Conservation (phyloP, 1,140 invertebrate genomes). For the Tetramorium simillimum region DNA sequence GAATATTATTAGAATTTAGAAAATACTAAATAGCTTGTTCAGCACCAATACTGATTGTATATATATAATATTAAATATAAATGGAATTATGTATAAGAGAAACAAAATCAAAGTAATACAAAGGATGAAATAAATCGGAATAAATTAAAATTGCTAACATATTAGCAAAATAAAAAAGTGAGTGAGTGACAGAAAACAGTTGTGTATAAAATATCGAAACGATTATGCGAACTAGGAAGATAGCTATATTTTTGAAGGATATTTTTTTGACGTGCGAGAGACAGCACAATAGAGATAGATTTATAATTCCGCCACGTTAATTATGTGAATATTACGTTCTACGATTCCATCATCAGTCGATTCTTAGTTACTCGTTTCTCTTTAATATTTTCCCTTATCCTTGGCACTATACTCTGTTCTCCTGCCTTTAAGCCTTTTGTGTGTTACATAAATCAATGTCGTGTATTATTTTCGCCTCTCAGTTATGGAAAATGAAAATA, state of each 20-base stretch:
- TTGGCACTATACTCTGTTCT: not conserved
- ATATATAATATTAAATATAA: not conserved
- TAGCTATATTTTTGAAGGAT: not conserved
- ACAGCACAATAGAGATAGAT: constrained; percentile 4
- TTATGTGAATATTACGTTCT: constrained; percentile 4
- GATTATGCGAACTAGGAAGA: not conserved
- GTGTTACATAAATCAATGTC: not conserved
- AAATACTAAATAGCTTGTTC: not conserved
- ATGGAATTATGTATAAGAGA: not conserved
- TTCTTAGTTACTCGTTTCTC: not conserved
- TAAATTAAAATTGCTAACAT: not conserved
- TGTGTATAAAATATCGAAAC: not conserved
- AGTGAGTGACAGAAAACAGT: not conserved
- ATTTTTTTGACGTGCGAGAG: not conserved
- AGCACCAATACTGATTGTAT: not conserved
- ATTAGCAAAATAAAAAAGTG: not conserved
- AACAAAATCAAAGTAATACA: not conserved
- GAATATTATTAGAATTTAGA: not conserved
- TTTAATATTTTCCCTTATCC: constrained; percentile 35
- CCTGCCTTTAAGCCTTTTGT: not conserved
- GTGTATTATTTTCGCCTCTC: not conserved
- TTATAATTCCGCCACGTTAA: not conserved
- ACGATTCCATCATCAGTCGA: constrained; percentile 13
- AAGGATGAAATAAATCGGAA: not conserved
- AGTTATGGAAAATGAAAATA: not conserved